Evolutionary conservation across 2,113 vertebrate genomes (phyloP).

Genomic region (Pseudopipra pipra): DNA sequence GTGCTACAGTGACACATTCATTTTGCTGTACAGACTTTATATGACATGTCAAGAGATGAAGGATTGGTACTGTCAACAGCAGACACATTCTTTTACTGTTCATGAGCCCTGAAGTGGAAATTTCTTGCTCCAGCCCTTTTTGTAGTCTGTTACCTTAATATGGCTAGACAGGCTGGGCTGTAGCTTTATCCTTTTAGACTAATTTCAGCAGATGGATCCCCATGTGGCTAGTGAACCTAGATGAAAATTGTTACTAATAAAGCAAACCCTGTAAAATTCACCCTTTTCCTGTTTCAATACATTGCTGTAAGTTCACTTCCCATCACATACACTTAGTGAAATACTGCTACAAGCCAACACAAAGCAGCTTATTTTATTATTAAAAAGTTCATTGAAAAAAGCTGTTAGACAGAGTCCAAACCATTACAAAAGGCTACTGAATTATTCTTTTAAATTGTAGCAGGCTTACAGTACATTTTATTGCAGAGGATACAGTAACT

Average conservation of each 20-base stretch:
- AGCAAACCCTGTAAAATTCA: neutral
- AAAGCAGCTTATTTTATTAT: neutral
- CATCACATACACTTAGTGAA: neutral
- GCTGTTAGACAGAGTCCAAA: neutral
- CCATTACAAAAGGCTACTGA: neutral
- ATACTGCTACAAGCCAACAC: neutral
- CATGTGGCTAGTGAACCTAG: neutral
- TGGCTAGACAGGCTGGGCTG: neutral
- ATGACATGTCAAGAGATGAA: neutral
- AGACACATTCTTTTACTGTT: neutral
- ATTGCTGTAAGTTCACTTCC: neutral
- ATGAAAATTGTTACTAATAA: slow-evolving; percentile 12
- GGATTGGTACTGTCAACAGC: neutral
- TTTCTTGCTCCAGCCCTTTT: neutral
- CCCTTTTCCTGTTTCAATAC: neutral
- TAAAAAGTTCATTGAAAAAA: slow-evolving; percentile 10
- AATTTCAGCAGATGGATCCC: neutral
- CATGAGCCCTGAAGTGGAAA: neutral
- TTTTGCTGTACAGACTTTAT: neutral
- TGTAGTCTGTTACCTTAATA: neutral
- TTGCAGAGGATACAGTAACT: neutral
- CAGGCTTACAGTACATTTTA: neutral
- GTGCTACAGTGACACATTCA: neutral
- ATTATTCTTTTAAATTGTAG: neutral
- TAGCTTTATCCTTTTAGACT: neutral